phyloP scores from a whole-genome alignment of 2,113 vertebrate species.

The Nothobranchius furzeri region DNA sequence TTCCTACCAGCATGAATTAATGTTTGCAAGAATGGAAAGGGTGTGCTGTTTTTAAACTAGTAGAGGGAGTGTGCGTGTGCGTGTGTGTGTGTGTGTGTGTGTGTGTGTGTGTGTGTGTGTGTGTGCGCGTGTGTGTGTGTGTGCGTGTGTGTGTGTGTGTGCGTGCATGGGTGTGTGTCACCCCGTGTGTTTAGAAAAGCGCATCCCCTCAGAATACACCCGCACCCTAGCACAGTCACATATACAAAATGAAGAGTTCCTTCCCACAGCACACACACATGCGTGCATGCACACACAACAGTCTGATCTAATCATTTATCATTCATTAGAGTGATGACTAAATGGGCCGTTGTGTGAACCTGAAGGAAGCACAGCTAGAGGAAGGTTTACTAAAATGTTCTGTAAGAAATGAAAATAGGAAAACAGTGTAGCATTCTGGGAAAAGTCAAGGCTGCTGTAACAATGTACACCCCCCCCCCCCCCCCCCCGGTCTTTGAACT shows the following conservation, averaged over 20 bases:
- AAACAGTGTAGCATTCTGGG: constrained; percentile 5
- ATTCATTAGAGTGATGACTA: background rate
- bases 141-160: constrained; percentile 31
- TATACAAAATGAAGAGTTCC: constrained; percentile 58
- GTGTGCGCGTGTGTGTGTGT: constrained; percentile 1
- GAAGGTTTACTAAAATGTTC: too few species aligned
- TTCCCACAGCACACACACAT: constrained; percentile 38
- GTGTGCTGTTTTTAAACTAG: constrained; percentile 34
- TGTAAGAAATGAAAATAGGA: background rate
- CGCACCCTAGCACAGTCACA: constrained; percentile 47
- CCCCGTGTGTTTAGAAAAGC: constrained; percentile 59
- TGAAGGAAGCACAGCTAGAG: too few species aligned
- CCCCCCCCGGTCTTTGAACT: constrained; percentile 45
- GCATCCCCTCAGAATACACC: constrained; percentile 61
- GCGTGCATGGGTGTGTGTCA: constrained; percentile 3
- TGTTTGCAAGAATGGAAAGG: constrained; percentile 37
- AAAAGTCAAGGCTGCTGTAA: constrained; percentile 53
- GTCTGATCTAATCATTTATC: background rate
- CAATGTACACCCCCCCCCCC: constrained; percentile 50
- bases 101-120: constrained; percentile 29
- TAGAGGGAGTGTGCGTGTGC: constrained; percentile 8
- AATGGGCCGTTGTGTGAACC: too few species aligned
- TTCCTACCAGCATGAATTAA: constrained; percentile 49
- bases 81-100: constrained; percentile 1
- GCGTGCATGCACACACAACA: too few species aligned